Evolutionary conservation across 2,797 vertebrate genomes (phyloP).

Genomic region (Pangasius krempfi): DNA sequence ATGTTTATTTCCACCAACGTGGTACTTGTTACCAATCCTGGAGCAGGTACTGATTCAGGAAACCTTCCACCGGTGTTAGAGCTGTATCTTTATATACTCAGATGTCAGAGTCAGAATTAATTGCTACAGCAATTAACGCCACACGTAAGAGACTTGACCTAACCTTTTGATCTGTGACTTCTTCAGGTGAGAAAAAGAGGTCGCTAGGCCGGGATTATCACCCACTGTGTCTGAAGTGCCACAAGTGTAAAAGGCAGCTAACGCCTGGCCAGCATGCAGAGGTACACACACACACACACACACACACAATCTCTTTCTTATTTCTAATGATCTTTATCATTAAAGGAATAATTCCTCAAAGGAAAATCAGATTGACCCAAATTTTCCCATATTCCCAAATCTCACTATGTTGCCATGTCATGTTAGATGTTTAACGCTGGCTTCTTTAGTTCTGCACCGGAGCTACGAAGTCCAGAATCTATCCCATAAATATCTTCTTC

Average conservation of each 20-base stretch:
- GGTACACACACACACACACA: conserved; percentile 62
- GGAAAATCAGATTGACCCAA: not conserved
- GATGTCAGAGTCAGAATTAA: not conserved
- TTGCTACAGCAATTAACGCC: not conserved
- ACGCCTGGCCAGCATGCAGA: conserved; percentile 80
- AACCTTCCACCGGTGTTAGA: not conserved
- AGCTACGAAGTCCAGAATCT: not conserved
- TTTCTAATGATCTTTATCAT: not conserved
- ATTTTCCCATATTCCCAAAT: not conserved
- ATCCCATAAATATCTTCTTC: not conserved
- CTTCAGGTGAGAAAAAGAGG: conserved; percentile 78
- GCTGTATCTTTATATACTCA: not conserved
- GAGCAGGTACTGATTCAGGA: not conserved
- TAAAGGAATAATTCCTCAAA: not conserved
- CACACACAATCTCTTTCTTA: not conserved
- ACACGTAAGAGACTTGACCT: not conserved
- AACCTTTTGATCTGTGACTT: conserved; percentile 41
- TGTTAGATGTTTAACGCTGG: not conserved
- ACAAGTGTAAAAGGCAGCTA: conserved; percentile 79
- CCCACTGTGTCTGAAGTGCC: conserved; percentile 83
- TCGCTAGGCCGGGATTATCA: conserved; percentile 84
- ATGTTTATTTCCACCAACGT: not conserved
- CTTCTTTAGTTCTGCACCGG: too few species aligned
- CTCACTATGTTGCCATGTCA: too few species aligned
- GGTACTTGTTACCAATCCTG: not conserved